Evolutionary conservation across 2,888 invertebrate species (phyloP).

Genomic region (Pandemis corylana): DNA sequence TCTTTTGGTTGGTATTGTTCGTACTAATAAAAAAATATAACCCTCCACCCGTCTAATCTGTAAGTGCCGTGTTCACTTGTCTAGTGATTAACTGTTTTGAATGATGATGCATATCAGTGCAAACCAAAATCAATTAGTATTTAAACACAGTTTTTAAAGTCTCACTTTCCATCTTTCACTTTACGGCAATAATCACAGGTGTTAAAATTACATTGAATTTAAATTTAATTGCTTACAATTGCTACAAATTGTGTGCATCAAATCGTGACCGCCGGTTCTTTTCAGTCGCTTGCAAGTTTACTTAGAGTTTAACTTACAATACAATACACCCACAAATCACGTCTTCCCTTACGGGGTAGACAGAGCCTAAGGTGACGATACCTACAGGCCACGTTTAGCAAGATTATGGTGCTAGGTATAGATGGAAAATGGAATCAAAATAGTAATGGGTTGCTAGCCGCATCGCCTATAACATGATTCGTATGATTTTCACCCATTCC

Average conservation of each 20-base stretch:
- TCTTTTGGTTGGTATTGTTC: too few species aligned
- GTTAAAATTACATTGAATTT: background rate
- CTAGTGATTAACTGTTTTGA: background rate
- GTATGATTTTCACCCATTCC: too few species aligned
- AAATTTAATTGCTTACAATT: background rate
- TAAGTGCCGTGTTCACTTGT: background rate
- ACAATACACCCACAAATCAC: too few species aligned
- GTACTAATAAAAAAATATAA: too few species aligned
- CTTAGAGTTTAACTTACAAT: too few species aligned
- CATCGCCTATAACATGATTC: too few species aligned
- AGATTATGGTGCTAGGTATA: too few species aligned
- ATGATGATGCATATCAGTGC: background rate
- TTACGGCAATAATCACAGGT: background rate
- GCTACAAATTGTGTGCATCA: slow-evolving; percentile 10
- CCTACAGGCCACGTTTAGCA: too few species aligned
- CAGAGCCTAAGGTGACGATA: too few species aligned
- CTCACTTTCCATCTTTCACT: background rate
- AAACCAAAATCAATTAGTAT: background rate
- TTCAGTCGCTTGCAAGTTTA: slow-evolving; percentile 4
- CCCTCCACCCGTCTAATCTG: background rate
- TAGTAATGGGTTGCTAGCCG: too few species aligned
- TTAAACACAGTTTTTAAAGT: background rate
- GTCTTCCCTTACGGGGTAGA: too few species aligned
- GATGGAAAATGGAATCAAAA: too few species aligned
- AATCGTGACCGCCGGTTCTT: background rate